Evolutionary conservation across 2,888 invertebrate species (phyloP), one percentile per base, ranked within the genome.

Genomic region (Athetis lepigone): DNA sequence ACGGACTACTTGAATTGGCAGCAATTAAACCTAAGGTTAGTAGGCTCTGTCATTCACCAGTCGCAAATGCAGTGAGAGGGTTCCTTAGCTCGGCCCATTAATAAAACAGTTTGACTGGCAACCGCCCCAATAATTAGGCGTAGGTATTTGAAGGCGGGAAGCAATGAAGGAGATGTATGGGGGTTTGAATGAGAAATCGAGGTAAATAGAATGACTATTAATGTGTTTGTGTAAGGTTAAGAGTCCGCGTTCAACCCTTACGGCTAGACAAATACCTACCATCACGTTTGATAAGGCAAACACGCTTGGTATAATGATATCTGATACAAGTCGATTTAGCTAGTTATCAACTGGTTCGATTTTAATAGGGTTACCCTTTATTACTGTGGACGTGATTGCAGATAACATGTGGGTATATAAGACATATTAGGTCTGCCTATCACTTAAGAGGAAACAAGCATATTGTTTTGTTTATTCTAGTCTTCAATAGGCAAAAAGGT

Each of bases 71-170:
- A 65, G 23, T 57, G 33, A 74, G 56, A 59, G 60, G 58, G 54
- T 58, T 67, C 36, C 69, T 60, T 46, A 63, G 52, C 66, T 25
- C 36, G 18, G 27, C 21, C 74, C 60, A 78, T 78, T 69, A 78
- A 78, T 78, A 78, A 74, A 70, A 50, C 37, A 13, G 57, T 45
- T 65, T 74, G 76, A 76, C 68, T 78, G 76, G 73, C 58, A 57
- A 64, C 57, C 56, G 47, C 64, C 77, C 63, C 65, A 54, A 74
- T 78, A 78, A 76, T 78, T 78, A 78, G 66, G 57, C 56, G 55
- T 49, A 63, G 74, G 61, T 68, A 77, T 77, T 77, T 66, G 64
- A 54, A 72, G 60, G 65, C 46, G 62, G 70, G 27, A 62, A 69
- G 77, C 65, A 77, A 66, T 77, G 63, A 77, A 69, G 61, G 51